A percentile compares a stretch with the other conserved stretches of the same genome.
Evolutionary conservation across 2,888 invertebrate genomes (phyloP).

Genomic region (Pycnomerus fuliginosus): DNA sequence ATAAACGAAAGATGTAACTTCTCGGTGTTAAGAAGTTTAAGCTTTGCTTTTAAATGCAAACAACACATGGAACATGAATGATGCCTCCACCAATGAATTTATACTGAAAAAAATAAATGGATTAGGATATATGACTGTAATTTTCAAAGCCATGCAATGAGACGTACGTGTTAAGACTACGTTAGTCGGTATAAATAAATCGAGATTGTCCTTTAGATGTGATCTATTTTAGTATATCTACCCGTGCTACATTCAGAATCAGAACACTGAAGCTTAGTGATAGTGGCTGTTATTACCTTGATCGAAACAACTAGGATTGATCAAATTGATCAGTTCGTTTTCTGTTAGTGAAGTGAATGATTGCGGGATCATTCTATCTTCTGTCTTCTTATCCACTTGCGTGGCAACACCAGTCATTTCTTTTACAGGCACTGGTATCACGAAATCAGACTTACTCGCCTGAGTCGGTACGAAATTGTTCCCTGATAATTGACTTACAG

Average conservation of each 20-base stretch:
- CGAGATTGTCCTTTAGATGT: background rate
- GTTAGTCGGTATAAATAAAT: background rate
- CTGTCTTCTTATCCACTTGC: slow-evolving; percentile 49
- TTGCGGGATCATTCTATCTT: slow-evolving; percentile 64
- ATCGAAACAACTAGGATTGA: slow-evolving; percentile 87
- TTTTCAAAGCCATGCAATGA: slow-evolving; percentile 22
- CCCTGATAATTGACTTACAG: slow-evolving; percentile 30
- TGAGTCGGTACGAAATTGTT: slow-evolving; percentile 31
- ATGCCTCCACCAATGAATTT: slow-evolving; percentile 49
- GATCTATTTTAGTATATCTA: slow-evolving; percentile 15
- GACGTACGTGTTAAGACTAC: slow-evolving; percentile 16
- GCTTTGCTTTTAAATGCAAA: slow-evolving; percentile 24
- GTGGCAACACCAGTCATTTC: slow-evolving; percentile 30
- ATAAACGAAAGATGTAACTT: slow-evolving; percentile 16
- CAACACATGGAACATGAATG: slow-evolving; percentile 40
- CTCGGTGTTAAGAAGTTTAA: slow-evolving; percentile 17
- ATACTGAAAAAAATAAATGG: slow-evolving; percentile 49
- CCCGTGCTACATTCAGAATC: slow-evolving; percentile 18
- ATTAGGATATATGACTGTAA: slow-evolving; percentile 26
- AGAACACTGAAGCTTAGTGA: slow-evolving; percentile 23
- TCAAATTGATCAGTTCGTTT: slow-evolving; percentile 83
- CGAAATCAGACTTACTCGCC: slow-evolving; percentile 30
- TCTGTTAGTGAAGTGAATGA: slow-evolving; percentile 83
- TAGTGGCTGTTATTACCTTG: slow-evolving; percentile 59
- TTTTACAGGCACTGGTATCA: slow-evolving; percentile 40